A percentile compares a stretch with the other conserved stretches of the same genome.
Evolutionary conservation across 1,140 invertebrate genomes (phyloP).

Genomic region (Spodoptera litura): DNA sequence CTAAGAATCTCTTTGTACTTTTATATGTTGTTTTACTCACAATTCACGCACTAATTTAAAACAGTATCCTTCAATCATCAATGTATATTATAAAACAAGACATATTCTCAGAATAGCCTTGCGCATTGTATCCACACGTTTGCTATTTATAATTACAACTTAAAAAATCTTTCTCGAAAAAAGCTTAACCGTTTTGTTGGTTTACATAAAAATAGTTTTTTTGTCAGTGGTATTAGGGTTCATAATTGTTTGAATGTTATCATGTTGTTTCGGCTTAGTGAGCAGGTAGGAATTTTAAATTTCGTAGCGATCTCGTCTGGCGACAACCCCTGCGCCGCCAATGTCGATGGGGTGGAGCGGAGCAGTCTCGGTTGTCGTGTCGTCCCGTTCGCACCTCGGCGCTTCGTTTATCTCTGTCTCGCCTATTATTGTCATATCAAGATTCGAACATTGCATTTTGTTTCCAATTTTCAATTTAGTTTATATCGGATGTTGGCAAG

Average conservation of each 20-base stretch:
- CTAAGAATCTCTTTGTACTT: constrained; percentile 61
- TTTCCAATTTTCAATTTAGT: constrained; percentile 86
- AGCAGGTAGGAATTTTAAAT: constrained; percentile 81
- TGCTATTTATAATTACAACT: constrained; percentile 83
- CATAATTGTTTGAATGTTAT: constrained; percentile 61
- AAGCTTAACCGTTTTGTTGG: constrained; percentile 59
- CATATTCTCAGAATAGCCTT: constrained; percentile 79
- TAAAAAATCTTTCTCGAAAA: constrained; percentile 62
- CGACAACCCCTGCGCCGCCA: constrained; percentile 78
- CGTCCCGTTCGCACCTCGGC: constrained; percentile 63
- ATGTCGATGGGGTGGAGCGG: constrained; percentile 77
- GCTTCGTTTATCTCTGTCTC: constrained; percentile 73
- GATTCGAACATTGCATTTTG: constrained; percentile 84
- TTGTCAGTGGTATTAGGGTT: constrained; percentile 60
- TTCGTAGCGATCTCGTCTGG: constrained; percentile 78
- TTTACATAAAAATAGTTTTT: constrained; percentile 56
- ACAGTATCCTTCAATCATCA: constrained; percentile 69
- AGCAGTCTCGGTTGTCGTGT: constrained; percentile 64
- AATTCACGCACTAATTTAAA: constrained; percentile 61
- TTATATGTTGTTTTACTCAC: constrained; percentile 59
- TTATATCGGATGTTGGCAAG: constrained; percentile 82
- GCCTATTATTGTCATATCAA: constrained; percentile 84
- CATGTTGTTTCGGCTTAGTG: constrained; percentile 60
- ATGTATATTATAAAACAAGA: constrained; percentile 73
- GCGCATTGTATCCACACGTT: constrained; percentile 79